These are phyloP conservation scores for Anisognathus igniventris DNA, from an alignment of 2,797 vertebrate genomes.

Conservation along the genomic window DNA sequence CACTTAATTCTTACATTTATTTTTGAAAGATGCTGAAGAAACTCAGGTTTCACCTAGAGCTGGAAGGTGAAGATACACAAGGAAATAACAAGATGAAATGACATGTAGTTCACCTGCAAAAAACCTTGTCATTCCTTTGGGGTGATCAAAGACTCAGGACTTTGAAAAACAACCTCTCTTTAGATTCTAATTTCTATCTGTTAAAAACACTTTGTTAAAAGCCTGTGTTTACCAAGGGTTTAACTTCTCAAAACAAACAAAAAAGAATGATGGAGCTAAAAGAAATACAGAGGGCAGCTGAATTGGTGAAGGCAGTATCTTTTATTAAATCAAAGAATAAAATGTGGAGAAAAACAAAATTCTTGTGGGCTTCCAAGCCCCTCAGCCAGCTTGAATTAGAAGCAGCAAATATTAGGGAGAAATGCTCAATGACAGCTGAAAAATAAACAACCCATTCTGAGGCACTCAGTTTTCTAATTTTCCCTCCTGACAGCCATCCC, in stretches of 20 bases:
- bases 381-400: neutral
- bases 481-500: neutral
- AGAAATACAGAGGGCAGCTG: neutral
- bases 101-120: neutral
- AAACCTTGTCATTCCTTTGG: neutral
- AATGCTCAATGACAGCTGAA: neutral
- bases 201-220: neutral
- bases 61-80: neutral
- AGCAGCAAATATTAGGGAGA: neutral
- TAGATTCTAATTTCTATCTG: neutral
- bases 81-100: neutral
- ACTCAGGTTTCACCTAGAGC: neutral
- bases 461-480: neutral
- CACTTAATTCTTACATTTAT: neutral
- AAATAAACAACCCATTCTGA: neutral
- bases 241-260: neutral
- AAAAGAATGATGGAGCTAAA: neutral
- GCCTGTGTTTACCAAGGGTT: neutral
- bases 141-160: neutral
- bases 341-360: neutral
- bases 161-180: fast-evolving
- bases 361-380: neutral
- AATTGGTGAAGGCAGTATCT: neutral
- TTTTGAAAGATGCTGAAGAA: neutral
- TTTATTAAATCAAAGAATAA: neutral